These are phyloP conservation scores for Saxidomus purpurata DNA, from an alignment of 1,140 invertebrate genomes.

Conservation along the genomic window DNA sequence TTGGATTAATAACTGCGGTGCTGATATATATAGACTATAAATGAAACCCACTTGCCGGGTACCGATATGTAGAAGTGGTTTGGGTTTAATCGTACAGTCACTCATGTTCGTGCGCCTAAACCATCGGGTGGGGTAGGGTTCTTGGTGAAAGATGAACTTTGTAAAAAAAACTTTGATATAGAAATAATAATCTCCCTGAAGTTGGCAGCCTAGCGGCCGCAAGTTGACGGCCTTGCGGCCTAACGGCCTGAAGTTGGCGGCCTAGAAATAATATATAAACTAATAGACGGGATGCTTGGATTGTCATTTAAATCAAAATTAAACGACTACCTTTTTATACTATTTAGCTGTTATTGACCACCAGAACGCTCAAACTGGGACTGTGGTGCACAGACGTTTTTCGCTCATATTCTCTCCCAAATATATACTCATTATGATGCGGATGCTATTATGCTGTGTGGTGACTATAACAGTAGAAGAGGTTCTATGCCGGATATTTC, in stretches of 20 bases:
- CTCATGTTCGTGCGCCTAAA: neutral
- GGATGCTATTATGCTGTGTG: neutral
- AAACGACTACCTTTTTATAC: neutral
- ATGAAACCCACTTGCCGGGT: slow-evolving; percentile 3
- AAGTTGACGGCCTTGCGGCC: too few relatives aligned
- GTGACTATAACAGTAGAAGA: neutral
- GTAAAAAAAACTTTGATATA: neutral
- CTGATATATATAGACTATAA: neutral
- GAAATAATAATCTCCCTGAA: too few relatives aligned
- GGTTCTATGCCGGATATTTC: neutral
- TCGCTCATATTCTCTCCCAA: neutral
- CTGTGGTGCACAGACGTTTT: neutral
- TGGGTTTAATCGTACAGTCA: neutral
- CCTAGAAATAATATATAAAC: neutral
- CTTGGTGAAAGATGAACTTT: neutral
- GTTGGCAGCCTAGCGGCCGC: too few relatives aligned
- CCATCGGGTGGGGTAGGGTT: neutral
- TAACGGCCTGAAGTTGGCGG: too few relatives aligned
- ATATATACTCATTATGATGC: neutral
- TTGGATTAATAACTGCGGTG: neutral
- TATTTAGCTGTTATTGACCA: slow-evolving; percentile 1
- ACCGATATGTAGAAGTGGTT: neutral
- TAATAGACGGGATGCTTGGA: neutral
- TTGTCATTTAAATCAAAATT: neutral
- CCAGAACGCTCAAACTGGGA: neutral